Base-by-base conservation (phyloP, 2,888 invertebrate species). In the Pristionchus exspectatus region DNA sequence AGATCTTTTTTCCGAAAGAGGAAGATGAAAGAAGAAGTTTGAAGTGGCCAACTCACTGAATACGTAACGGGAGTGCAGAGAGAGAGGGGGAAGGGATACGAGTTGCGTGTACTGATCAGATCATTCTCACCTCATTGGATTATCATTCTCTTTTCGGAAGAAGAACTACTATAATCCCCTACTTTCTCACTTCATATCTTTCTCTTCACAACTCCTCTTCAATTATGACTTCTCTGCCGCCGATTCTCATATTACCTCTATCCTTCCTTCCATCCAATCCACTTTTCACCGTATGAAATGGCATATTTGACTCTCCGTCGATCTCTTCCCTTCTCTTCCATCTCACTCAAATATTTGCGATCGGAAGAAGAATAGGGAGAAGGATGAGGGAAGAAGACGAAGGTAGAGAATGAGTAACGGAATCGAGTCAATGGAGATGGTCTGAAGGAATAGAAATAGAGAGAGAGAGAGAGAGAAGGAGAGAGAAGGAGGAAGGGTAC, bases 351-450 rank as follows among this genome's bases (percentile, higher is more conserved):
- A 89, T 54, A 86, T 69, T 69, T 85, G 59, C 87, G 38, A 38
- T 69, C 74, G 74, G 85, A 83, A 69, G 63, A 44, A 77, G 54
- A 84, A 54, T 86, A 90, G 86, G 3, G 59, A 50, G 56, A 44
- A 24, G 56, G 84, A 89, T 88, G 86, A 89, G 86, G 59, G 89
- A 86, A 59, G 81, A 77, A 69, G 74, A 86, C 50, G 69, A 56
- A 84, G 85, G 72, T 88, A 89, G 86, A 54, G 89, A 74, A 83
- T 86, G 74, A 83, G 63, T 44, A 50, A 83, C 50, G 50, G 81
- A 63, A 44, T 14, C 12, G 77, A 90, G 90, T 63, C 83, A 87
- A 38, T 38, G 86, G 84, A 56, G 81, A 88, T 50, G 74, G 90
- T 63, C 59, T 69, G 30, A 85, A n/a, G 69, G 87, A 38, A 38